Evolutionary conservation across 2,113 vertebrate species (phyloP).

Genomic region (Stegostoma tigrinum): DNA sequence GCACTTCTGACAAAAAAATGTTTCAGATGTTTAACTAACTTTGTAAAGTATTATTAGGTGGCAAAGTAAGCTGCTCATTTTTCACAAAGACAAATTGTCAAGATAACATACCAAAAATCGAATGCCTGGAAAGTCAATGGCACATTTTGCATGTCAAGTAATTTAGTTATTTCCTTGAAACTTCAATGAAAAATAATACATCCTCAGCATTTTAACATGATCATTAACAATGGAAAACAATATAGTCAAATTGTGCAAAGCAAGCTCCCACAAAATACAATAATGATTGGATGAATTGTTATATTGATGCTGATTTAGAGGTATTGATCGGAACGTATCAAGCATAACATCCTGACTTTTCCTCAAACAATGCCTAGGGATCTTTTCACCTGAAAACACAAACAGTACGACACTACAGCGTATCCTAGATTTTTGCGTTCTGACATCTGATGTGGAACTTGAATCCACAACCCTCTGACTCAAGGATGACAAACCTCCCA

Average conservation of each 20-base stretch:
- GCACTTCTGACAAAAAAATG: not conserved
- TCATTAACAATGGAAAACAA: not conserved
- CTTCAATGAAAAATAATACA: not conserved
- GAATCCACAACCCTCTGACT: not conserved
- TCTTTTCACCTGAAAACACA: not conserved
- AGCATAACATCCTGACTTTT: not conserved
- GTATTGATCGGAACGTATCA: not conserved
- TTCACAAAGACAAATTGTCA: not conserved
- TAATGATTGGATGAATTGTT: not conserved
- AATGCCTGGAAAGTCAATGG: not conserved
- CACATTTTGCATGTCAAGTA: not conserved
- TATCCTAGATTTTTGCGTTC: not conserved
- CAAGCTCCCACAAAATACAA: not conserved
- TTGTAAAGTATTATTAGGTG: not conserved
- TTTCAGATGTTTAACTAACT: not conserved
- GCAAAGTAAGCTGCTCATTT: not conserved
- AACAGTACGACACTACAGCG: not conserved
- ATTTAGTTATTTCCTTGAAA: not conserved
- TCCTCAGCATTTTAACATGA: not conserved
- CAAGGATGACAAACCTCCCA: not conserved
- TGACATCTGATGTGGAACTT: not conserved
- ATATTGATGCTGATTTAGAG: not conserved
- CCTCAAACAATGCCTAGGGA: not conserved
- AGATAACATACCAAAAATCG: not conserved
- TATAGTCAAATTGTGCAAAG: not conserved